phyloP scores from a whole-genome alignment of 2,797 vertebrate genomes.

The Danio choprae region DNA sequence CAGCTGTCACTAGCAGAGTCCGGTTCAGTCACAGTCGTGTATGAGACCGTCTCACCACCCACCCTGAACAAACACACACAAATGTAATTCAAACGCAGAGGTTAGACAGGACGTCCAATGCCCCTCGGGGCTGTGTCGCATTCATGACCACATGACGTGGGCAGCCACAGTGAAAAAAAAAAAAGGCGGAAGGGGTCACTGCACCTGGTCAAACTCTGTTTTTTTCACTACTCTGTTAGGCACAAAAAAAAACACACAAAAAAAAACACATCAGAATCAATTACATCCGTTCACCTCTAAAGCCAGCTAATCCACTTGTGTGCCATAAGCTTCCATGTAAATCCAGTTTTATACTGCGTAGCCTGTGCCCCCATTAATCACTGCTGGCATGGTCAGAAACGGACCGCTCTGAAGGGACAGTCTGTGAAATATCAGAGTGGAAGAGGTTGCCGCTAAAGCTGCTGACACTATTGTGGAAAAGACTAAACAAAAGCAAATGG shows the following conservation, averaged over 20 bases:
- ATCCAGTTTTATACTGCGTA: constrained; percentile 73
- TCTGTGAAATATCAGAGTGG: constrained; percentile 30
- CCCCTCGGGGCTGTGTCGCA: constrained; percentile 57
- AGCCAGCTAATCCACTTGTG: constrained; percentile 79
- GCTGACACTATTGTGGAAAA: constrained; percentile 18
- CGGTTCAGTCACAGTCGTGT: constrained; percentile 68
- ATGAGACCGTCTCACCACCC: constrained; percentile 62
- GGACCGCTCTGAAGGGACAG: constrained; percentile 29
- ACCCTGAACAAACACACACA: constrained; percentile 55
- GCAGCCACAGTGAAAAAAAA: constrained; percentile 15
- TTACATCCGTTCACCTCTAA: constrained; percentile 61
- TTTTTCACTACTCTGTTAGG: constrained; percentile 52
- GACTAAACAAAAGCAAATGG: background rate
- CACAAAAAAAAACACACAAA: too few species aligned
- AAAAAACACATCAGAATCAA: constrained; percentile 55
- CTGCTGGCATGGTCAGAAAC: constrained; percentile 44
- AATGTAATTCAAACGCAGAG: constrained; percentile 47
- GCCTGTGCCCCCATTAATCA: constrained; percentile 51
- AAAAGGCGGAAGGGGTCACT: constrained; percentile 52
- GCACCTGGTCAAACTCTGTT: constrained; percentile 64
- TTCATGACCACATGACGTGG: constrained; percentile 61
- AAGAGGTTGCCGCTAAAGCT: constrained; percentile 29
- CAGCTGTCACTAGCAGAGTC: constrained; percentile 75
- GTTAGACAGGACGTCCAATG: constrained; percentile 57
- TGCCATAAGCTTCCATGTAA: constrained; percentile 77